Evolutionary conservation across 2,797 vertebrate species (phyloP), one percentile per base, ranked within the genome.

Genomic region (Coregonus sp.): DNA sequence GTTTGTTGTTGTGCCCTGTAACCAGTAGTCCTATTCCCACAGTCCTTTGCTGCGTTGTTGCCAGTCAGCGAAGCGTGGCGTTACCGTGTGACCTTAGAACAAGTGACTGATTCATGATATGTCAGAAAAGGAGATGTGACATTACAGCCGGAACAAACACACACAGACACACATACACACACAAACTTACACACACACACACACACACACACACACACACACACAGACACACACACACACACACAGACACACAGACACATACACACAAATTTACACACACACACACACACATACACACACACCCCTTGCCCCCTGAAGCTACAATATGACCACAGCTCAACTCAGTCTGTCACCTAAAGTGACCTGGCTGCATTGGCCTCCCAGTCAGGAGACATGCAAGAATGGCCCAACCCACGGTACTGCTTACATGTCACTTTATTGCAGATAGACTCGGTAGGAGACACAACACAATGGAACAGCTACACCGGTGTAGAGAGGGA

Each of bases 1-100:
- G 82, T 7, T 86, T 80, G 83, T 86, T 80, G 83, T 81, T 81
- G 75, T n/a, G 77, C 82, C 85, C 81, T 70, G 78, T 66, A 18
- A 31, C 71, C 33, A 66, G 76, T 18, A 47, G 74, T 76, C 82
- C 78, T 20, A 73, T 78, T 75, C 76, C 78, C 35, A 77, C 75
- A 68, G 76, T 76, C 79, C 18, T 35, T 14, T 47, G 35, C 72
- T 54, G 80, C 71, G 52, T 69, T 80, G 80, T 79, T 76, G 65
- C n/a, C 61, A 65, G 54, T 72, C 37, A 73, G 73, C 7, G 63
- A 71, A 77, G 68, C 71, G 51, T 47, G 6, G 65, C 3, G 70
- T 37, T 31, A 7, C 33, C 40, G 37, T 29, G 72, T 50, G 72
- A 29, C 59, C n/a, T 61, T 40, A 61, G 35, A 33, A 31, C 51